These are phyloP conservation scores for Xerus inauris DNA, from an alignment of 2,113 vertebrate genomes.

Conservation along the genomic window DNA sequence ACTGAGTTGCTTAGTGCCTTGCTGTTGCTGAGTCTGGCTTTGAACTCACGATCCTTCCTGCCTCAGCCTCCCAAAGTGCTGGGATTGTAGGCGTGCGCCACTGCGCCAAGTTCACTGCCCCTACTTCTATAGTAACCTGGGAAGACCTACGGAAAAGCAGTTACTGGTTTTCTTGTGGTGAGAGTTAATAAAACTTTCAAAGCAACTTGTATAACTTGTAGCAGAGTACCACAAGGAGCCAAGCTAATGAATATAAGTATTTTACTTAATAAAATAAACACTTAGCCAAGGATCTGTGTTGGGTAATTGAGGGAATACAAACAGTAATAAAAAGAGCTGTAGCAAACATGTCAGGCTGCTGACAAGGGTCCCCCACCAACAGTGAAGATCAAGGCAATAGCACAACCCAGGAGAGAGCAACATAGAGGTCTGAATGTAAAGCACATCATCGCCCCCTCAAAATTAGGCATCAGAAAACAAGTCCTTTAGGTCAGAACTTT, in stretches of 20 bases:
- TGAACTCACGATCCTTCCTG: no score
- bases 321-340: not conserved
- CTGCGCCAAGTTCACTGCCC: no score
- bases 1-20: no score
- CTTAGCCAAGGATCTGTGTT: conserved; percentile 33
- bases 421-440: not conserved
- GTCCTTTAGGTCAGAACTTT: not conserved
- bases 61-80: no score
- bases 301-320: conserved; percentile 17
- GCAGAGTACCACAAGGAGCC: not conserved
- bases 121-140: not conserved
- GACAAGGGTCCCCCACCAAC: not conserved
- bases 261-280: conserved; percentile 40
- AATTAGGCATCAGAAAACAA: not conserved
- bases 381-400: not conserved
- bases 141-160: not conserved
- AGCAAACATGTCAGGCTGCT: not conserved
- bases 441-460: not conserved
- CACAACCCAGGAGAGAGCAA: not conserved
- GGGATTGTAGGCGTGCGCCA: no score
- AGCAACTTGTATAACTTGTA: conserved; percentile 1
- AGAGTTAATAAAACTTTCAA: conserved; percentile 30
- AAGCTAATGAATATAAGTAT: not conserved
- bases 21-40: no score
- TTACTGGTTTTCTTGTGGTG: not conserved